Evolutionary conservation across 2,113 vertebrate species (phyloP).

Genomic region (Mohoua ochrocephala): DNA sequence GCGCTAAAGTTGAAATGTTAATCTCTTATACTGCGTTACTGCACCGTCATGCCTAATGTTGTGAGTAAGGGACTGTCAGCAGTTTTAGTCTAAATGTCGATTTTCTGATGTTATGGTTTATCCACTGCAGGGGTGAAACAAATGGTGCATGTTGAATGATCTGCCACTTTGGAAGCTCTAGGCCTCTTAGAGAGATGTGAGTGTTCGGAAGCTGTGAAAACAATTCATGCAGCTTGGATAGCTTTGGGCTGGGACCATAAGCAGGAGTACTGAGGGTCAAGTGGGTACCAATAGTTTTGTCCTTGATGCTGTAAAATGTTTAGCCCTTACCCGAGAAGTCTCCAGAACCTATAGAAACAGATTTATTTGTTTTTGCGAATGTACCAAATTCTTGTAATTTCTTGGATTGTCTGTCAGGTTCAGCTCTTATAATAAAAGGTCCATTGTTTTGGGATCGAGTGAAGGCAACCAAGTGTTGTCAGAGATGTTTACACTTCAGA

Average conservation of each 20-base stretch:
- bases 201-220: background rate
- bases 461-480: background rate
- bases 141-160: background rate
- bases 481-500: background rate
- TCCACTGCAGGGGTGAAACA: background rate
- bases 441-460: background rate
- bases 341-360: background rate
- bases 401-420: background rate
- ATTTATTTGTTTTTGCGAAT: background rate
- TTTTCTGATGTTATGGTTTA: constrained; percentile 21
- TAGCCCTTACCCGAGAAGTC: background rate
- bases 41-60: background rate
- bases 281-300: background rate
- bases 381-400: background rate
- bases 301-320: background rate
- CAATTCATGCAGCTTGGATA: background rate
- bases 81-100: background rate
- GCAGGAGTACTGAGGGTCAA: background rate
- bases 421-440: background rate
- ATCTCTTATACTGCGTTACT: constrained; percentile 11
- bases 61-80: constrained; percentile 11
- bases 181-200: background rate
- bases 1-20: background rate
- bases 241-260: background rate
- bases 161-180: background rate